Evolutionary conservation across 1,140 invertebrate genomes (phyloP), one percentile per base, ranked within the genome.

Genomic region (Drosophila pseudoananassae): DNA sequence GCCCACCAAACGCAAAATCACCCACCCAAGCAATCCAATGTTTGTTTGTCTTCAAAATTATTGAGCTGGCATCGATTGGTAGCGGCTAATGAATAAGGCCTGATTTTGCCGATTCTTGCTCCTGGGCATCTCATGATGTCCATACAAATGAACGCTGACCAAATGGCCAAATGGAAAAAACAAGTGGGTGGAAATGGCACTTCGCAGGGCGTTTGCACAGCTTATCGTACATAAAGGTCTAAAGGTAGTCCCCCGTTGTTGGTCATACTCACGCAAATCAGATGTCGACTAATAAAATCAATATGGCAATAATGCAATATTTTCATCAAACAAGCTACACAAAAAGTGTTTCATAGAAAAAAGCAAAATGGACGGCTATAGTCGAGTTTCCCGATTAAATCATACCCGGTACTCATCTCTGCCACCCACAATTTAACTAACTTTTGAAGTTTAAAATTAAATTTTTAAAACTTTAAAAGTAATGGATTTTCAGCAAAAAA

Each of bases 41-140:
- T 68, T 51, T 78, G 75, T 72, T 84, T 82, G 69, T 82, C 51
- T 55, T 63, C 46, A 64, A 73, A 84, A 79, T 76, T 76, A 84
- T 80, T 84, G 72, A 51, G 46, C 57, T 40, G 50, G 64, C 75
- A 53, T 59, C 57, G 65, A 78, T 68, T 47, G 57, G 54, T 55
- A 31, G 66, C 70, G 58, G 69, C 81, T 84, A 84, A 84, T 84
- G 81, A 84, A 84, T 84, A 84, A 84, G 85, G 81, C 81, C 81
- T 85, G 81, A 84, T 85, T 85, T 76, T 23, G 50, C 31, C 66
- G 54, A 72, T 65, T 76, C 71, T 83, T 76, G 69, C 71, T 20
- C 6, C 47, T 14, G 76, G 70, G 40, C 49, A 74, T 53, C 38
- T 52, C 49, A 49, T 25, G 72, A n/a, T 61, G 43, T 72, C 61